Evolutionary conservation across 2,797 vertebrate species (phyloP).

Genomic region (Psittacula derbiana): DNA sequence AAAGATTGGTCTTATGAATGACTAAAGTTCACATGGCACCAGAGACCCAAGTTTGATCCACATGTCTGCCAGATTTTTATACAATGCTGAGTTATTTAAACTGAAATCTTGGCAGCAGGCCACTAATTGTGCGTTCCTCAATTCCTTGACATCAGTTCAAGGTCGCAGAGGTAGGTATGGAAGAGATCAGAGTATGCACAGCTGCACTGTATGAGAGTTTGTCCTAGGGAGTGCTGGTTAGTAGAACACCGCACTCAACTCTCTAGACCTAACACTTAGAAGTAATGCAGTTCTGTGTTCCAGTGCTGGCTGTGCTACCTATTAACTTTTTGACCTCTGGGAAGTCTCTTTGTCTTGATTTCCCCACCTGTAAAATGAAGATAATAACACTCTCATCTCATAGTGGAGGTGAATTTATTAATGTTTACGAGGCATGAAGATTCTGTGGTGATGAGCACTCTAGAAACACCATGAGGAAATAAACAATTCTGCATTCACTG

Average conservation of each 20-base stretch:
- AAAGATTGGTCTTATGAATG: not conserved
- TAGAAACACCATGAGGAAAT: conserved; percentile 66
- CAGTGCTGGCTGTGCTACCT: conserved; percentile 30
- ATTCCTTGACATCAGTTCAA: not conserved
- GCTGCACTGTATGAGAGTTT: not conserved
- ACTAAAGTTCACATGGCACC: not conserved
- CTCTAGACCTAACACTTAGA: not conserved
- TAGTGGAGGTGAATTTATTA: conserved; percentile 70
- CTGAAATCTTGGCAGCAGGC: not conserved
- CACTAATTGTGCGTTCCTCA: not conserved
- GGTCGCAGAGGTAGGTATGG: not conserved
- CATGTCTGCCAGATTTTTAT: conserved; percentile 6
- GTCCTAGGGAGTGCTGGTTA: not conserved
- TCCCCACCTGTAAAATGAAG: conserved; percentile 63
- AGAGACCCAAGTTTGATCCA: not conserved
- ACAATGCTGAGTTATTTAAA: not conserved
- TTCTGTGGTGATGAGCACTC: conserved; percentile 68
- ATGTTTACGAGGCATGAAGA: conserved; percentile 69
- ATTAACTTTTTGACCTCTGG: conserved; percentile 61
- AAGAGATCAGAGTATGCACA: not conserved
- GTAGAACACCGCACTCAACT: not conserved
- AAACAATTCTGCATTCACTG: conserved; percentile 66
- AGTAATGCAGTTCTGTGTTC: conserved; percentile 27
- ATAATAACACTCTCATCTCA: conserved; percentile 65
- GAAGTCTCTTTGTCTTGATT: conserved; percentile 68